These are phyloP conservation scores for Calcarius ornatus DNA, from an alignment of 2,113 vertebrate species.

Conservation along the genomic window DNA sequence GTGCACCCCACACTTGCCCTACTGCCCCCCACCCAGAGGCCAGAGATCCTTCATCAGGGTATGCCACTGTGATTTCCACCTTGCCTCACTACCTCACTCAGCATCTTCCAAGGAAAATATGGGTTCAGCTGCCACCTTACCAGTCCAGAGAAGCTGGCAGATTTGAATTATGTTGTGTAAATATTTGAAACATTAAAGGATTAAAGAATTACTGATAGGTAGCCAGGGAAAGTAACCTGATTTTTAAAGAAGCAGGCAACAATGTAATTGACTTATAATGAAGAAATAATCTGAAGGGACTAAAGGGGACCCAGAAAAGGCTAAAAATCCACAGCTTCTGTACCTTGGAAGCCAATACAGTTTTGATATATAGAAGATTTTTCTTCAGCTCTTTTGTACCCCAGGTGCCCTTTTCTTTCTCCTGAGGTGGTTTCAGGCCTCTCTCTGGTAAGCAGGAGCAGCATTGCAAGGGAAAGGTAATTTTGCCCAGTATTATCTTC, in stretches of 20 bases:
- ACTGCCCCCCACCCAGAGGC: background rate
- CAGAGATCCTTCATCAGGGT: accelerated
- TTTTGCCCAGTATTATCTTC: background rate
- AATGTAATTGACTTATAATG: background rate
- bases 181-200: background rate
- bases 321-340: background rate
- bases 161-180: background rate
- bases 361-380: background rate
- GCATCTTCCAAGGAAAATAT: background rate
- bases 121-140: background rate
- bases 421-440: background rate
- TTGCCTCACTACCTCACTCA: background rate
- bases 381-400: background rate
- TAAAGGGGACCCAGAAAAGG: background rate
- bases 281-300: background rate
- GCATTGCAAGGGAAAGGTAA: background rate
- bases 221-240: background rate
- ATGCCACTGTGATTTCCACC: background rate
- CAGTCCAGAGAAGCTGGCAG: background rate
- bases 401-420: background rate
- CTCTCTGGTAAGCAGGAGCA: background rate
- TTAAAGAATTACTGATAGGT: background rate
- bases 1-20: background rate
- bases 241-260: background rate
- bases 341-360: background rate